These are phyloP conservation scores for Ganaspis sp. DNA, from an alignment of 1,140 invertebrate genomes.

Conservation along the genomic window DNA sequence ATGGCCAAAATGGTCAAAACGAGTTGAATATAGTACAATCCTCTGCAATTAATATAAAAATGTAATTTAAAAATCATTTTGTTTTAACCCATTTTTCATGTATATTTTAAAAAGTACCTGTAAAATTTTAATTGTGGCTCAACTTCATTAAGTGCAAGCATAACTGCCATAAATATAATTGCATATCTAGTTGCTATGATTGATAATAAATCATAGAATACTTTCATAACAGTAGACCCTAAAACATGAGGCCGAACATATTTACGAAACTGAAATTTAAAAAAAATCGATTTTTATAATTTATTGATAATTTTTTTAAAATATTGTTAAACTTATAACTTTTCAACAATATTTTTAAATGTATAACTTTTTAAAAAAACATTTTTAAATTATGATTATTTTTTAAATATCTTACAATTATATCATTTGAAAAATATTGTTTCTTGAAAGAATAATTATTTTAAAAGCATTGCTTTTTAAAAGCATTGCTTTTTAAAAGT, in stretches of 20 bases:
- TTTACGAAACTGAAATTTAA: constrained; percentile 81
- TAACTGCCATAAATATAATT: constrained; percentile 91
- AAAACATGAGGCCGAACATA: constrained; percentile 87
- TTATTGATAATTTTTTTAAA: background rate
- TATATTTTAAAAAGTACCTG: constrained; percentile 77
- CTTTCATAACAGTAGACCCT: constrained; percentile 78
- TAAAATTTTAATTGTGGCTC: constrained; percentile 80
- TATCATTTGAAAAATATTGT: too few relatives aligned
- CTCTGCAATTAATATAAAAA: constrained; percentile 64
- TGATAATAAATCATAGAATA: constrained; percentile 87
- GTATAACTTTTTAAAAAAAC: background rate
- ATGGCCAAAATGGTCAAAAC: constrained; percentile 77
- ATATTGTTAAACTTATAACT: too few relatives aligned
- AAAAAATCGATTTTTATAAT: constrained; percentile 33
- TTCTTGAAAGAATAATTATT: too few relatives aligned
- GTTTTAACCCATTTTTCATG: background rate
- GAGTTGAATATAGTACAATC: constrained; percentile 79
- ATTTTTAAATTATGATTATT: too few relatives aligned
- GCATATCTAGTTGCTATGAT: constrained; percentile 87
- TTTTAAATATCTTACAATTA: too few relatives aligned
- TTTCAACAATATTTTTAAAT: background rate
- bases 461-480: too few relatives aligned
- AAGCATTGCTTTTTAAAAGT: too few relatives aligned
- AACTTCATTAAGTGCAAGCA: constrained; percentile 90
- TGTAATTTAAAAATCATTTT: too few relatives aligned